phyloP scores from a whole-genome alignment of 2,797 vertebrate species.

The Corythornis leucogaster region DNA sequence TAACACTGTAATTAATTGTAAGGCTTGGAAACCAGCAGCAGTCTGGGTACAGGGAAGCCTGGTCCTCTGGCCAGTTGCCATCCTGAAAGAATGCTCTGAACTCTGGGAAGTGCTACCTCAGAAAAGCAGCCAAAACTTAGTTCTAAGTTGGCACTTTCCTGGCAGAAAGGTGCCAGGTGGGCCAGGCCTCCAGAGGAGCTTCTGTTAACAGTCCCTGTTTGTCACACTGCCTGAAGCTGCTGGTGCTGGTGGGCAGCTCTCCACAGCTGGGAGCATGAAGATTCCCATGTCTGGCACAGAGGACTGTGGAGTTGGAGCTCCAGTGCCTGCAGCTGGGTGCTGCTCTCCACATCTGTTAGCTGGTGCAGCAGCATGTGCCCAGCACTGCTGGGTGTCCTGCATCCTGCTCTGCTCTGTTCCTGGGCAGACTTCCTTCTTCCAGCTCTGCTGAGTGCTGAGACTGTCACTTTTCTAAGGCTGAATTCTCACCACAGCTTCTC shows the following conservation, averaged over 20 bases:
- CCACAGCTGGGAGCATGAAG: not conserved
- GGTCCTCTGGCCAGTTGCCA: not conserved
- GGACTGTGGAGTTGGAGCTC: not conserved
- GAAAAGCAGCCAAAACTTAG: not conserved
- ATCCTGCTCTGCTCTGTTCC: not conserved
- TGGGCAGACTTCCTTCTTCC: not conserved
- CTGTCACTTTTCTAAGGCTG: not conserved
- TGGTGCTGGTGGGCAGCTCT: accelerated
- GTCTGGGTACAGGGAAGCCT: not conserved
- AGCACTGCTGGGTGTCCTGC: not conserved
- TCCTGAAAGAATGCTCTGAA: not conserved
- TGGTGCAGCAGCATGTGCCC: not conserved
- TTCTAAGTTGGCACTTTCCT: not conserved
- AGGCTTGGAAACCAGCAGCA: not conserved
- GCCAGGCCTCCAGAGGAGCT: not conserved
- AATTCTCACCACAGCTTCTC: not conserved
- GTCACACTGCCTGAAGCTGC: not conserved
- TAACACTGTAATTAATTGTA: not conserved
- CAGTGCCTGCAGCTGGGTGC: not conserved
- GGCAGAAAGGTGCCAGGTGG: not conserved
- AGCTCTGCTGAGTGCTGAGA: constrained; percentile 9
- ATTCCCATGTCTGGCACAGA: not conserved
- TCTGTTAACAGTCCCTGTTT: not conserved
- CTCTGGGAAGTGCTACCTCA: not conserved
- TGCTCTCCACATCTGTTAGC: accelerated